phyloP scores from a whole-genome alignment of 1,140 invertebrate genomes.

The Microplitis demolitor region DNA sequence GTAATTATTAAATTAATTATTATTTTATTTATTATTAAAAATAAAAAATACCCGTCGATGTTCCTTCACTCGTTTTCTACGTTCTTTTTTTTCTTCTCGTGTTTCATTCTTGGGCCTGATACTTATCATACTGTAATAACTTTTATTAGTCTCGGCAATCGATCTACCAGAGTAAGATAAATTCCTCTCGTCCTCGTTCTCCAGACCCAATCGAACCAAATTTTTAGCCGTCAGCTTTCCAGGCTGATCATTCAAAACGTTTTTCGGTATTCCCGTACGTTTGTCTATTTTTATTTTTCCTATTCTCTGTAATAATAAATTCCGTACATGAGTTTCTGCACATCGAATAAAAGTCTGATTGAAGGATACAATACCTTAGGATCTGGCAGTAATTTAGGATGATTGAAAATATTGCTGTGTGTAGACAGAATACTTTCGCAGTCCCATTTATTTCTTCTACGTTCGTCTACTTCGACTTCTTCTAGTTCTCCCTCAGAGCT shows the following conservation, averaged over 20 bases:
- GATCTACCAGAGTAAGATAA: conserved; percentile 59
- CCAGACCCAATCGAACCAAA: conserved; percentile 69
- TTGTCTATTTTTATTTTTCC: conserved; percentile 73
- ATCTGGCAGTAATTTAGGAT: conserved; percentile 85
- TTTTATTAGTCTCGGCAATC: conserved; percentile 70
- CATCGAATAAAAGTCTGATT: background rate
- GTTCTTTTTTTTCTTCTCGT: conserved; percentile 76
- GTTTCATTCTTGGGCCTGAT: conserved; percentile 83
- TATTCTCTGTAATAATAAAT: conserved; percentile 49
- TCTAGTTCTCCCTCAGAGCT: conserved; percentile 65
- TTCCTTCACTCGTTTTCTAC: conserved; percentile 84
- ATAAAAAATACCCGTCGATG: conserved; percentile 68
- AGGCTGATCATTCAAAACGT: conserved; percentile 63
- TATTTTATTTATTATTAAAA: background rate
- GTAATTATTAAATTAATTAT: background rate
- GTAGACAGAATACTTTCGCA: conserved; percentile 91
- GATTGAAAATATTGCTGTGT: conserved; percentile 89
- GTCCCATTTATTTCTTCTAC: conserved; percentile 80
- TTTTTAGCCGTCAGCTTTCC: conserved; percentile 72
- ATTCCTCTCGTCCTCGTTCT: conserved; percentile 48
- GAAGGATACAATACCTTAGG: conserved; percentile 63
- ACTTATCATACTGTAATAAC: conserved; percentile 72
- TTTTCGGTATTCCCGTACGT: conserved; percentile 76
- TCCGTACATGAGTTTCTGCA: background rate
- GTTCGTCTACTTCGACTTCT: conserved; percentile 65